Base-by-base conservation (phyloP, 2,888 invertebrate genomes). In the Drosophila quinaria region DNA sequence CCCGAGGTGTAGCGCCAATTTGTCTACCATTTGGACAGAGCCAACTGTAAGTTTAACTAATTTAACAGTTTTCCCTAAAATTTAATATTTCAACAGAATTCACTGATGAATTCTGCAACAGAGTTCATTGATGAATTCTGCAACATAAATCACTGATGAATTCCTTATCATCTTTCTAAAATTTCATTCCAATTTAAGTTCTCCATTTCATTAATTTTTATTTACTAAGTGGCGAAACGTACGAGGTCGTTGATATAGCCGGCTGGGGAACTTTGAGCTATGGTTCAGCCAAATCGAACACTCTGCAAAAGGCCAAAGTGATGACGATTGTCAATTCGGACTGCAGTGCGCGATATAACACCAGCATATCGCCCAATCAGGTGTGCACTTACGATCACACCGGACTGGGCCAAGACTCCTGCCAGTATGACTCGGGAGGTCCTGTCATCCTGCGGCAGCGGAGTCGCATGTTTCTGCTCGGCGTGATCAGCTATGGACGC, bases 261-360 rank as follows among this genome's bases (percentile, higher is more conserved):
- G 92, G 95, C 42, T 95, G 95, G 95, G 95, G 95, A 10, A 92
- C 93, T 2, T 75, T 91, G 2, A 92, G 93, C 15, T 94, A 93
- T 77, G 93, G 93, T 2, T 94, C 94, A 0, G 78, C 91, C 6
- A 90, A 87, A 47, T 93, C 95, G 0, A 90, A 93, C 1, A 92
- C 90, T 0, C 87, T 95, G 0, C 93, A 93, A 68, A 93, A 94
- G 81, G 94, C 93, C 0, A 80, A 90, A 11, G 67, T 95, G 11
- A 89, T 92, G 33, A 93, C 81, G 29, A 73, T 89, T 65, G 73
- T 64, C 2, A 91, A 89, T 59, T 49, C 65, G 3, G 71, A 70
- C 1, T 91, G 91, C 46, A 75, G 74, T 3, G 9, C 11, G 0
- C 69, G 70, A 3, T 89, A 83, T 39, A 90, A 89, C 35, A 56